A percentile compares a stretch with the other conserved stretches of the same genome.
phyloP scores from a whole-genome alignment of 2,797 vertebrate species.

The Gastrophryne carolinensis region DNA sequence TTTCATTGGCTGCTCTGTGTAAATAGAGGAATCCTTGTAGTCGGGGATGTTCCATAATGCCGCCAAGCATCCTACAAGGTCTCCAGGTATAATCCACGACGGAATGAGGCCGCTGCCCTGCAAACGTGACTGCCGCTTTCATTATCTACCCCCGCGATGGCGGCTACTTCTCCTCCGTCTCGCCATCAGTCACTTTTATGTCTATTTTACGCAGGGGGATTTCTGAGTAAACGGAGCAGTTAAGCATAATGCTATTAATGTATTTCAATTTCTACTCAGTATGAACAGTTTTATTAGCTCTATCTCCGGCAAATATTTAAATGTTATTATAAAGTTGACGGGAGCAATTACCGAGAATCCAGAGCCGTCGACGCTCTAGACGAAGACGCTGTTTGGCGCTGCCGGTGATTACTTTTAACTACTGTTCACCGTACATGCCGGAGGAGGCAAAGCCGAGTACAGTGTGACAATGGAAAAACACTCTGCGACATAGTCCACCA shows the following conservation, averaged over 20 bases:
- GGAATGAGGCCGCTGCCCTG: background rate
- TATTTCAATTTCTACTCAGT: constrained; percentile 26
- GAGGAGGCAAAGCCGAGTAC: background rate
- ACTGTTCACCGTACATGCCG: background rate
- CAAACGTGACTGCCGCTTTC: background rate
- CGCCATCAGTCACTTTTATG: constrained; percentile 20
- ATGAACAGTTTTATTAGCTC: constrained; percentile 31
- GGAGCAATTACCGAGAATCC: constrained; percentile 11
- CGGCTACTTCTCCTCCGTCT: constrained; percentile 1
- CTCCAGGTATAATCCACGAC: background rate
- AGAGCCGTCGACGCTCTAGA: background rate
- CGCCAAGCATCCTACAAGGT: background rate
- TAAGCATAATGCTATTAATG: constrained; percentile 36
- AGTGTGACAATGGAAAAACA: too few species aligned
- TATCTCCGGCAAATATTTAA: constrained; percentile 33
- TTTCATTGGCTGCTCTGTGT: too few species aligned
- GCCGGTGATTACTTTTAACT: background rate
- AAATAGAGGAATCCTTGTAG: too few species aligned
- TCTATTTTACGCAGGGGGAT: constrained; percentile 33
- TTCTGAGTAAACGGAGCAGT: constrained; percentile 36
- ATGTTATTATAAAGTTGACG: constrained; percentile 37
- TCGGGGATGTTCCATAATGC: background rate
- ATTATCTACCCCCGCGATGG: background rate
- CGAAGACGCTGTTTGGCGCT: background rate
- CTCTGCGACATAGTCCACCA: too few species aligned